Evolutionary conservation across 2,888 invertebrate species (phyloP), one percentile per base, ranked within the genome.

Genomic region (Acleris sparsana): DNA sequence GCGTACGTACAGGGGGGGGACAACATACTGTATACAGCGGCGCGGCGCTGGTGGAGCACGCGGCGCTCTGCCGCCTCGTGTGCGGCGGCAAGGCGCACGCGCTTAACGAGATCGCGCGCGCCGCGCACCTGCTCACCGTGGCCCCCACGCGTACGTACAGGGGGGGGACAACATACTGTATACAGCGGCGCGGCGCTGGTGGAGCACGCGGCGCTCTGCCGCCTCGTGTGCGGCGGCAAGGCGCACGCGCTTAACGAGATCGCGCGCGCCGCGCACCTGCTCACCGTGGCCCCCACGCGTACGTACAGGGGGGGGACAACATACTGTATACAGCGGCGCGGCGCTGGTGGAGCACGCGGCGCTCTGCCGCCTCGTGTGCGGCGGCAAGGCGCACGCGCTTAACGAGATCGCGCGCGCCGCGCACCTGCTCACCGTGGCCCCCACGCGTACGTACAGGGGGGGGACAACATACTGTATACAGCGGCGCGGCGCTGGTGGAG

Each of bases 141-240:
- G 82, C 83, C 63, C 83, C 82, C 62, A 73, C 76, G 11, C 70
- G 80, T 81, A 62, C 59, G 72, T 71, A 25, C n/a, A 5, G 11
- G 13, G 9, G 6, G 20, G 39, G 16, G 11, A 20, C 16, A 62
- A 58, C 67, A 67, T 17, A 53, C 33, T 25, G 5, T 13, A 6
- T 25, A 25, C 44, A 78, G 82, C 73, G 83, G 84, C 57, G 84
- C 83, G 62, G 76, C 80, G 70, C 84, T 92, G 25, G 89, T 99
- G 76, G 99, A 99, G 87, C 98, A 99, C 92, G 98, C 99, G 81
- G 97, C 98, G 71, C 97, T 99, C 96, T 99, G 99, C 85, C 95
- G 98, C 25, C 95, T 99, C 73, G 98, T 99, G 58, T 98, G 98
- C 94, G 99, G 99, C 71, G 98, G 98, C 84, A 98, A 99, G 88